phyloP scores from a whole-genome alignment of 2,888 invertebrate genomes.

The Rotaria sp. region DNA sequence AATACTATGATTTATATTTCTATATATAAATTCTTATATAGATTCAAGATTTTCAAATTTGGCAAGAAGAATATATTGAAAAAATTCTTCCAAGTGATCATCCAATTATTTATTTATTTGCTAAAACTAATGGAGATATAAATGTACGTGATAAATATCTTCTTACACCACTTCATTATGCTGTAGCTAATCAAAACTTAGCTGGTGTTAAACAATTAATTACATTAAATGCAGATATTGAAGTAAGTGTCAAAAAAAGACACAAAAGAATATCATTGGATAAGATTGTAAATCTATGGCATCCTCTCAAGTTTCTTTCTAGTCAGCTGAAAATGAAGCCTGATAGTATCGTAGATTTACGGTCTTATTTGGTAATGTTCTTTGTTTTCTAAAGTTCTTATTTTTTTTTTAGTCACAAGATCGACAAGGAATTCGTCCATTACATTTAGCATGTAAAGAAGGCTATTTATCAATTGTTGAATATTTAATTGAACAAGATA shows the following conservation, averaged over 20 bases:
- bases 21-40: background rate
- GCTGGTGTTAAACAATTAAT: background rate
- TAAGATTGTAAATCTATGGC: too few relatives aligned
- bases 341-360: too few relatives aligned
- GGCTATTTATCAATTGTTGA: background rate
- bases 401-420: background rate
- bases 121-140: background rate
- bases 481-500: background rate
- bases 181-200: background rate
- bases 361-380: background rate
- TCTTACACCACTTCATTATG: constrained; percentile 8
- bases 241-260: background rate
- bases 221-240: background rate
- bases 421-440: constrained; percentile 12
- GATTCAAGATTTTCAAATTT: background rate
- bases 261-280: too few relatives aligned
- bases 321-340: too few relatives aligned
- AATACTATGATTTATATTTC: background rate
- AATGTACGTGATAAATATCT: constrained; percentile 13
- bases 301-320: too few relatives aligned
- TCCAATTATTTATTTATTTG: background rate
- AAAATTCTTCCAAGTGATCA: background rate
- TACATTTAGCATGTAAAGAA: constrained; percentile 18
- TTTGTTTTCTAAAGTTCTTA: background rate
- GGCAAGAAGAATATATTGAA: background rate